Conservation (phyloP, 2,113 vertebrate genomes). For the Onychostoma macrolepis region DNA sequence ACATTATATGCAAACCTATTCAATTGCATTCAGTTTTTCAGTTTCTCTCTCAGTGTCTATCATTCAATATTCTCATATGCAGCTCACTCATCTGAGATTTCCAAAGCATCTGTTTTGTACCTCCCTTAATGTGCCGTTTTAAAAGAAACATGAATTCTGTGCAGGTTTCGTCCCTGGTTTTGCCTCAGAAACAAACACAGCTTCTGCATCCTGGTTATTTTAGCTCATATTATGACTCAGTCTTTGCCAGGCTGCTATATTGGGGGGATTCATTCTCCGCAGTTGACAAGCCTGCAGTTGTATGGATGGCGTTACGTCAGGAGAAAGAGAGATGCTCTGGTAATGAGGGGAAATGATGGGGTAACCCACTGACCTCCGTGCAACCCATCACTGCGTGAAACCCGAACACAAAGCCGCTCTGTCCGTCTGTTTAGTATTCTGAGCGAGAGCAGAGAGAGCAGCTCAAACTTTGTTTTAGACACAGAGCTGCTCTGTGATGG, state of each 20-base stretch:
- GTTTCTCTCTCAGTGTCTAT: neutral
- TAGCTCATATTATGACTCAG: slow-evolving; percentile 13
- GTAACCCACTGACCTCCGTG: neutral
- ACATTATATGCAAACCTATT: neutral
- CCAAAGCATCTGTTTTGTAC: neutral
- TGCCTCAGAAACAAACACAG: neutral
- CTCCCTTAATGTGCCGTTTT: neutral
- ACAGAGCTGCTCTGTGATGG: slow-evolving; percentile 31
- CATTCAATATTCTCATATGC: neutral
- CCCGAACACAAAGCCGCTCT: slow-evolving; percentile 9
- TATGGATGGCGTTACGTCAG: neutral
- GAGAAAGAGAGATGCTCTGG: slow-evolving; percentile 23
- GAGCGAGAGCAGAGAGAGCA: neutral
- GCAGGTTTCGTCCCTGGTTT: neutral
- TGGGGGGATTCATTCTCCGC: neutral
- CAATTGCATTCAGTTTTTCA: neutral
- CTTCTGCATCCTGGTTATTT: neutral
- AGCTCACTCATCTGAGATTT: neutral
- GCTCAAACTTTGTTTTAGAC: slow-evolving; percentile 22
- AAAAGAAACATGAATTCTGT: neutral
- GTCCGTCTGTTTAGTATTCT: slow-evolving; percentile 50
- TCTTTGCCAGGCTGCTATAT: neutral
- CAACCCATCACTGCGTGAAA: slow-evolving; percentile 25
- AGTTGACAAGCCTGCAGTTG: neutral
- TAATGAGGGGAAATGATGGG: neutral